Base-by-base conservation (phyloP, 2,888 invertebrate genomes). In the Stenchaetothrips biformis region DNA sequence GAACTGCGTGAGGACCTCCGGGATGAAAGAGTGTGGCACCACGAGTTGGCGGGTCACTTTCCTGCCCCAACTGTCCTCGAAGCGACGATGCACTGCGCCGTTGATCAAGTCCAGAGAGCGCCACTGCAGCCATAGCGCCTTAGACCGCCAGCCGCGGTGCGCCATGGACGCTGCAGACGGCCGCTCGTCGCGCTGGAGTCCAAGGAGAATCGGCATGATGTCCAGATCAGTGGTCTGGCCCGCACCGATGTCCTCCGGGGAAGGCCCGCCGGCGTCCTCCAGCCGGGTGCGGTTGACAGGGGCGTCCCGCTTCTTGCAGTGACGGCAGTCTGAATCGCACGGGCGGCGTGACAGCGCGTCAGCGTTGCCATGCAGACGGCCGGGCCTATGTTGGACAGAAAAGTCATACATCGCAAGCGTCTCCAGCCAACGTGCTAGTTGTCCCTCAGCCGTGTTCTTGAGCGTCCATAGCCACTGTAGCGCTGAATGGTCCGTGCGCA, bases 361-460 rank as follows among this genome's bases (percentile, higher is more conserved):
- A n/a, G n/a, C n/a, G n/a, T n/a, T n/a, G n/a, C n/a, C n/a, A n/a
- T n/a, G n/a, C 82, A 80, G 84, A 84, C 0, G 84, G 83, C 77
- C 84, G 84, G 0, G 78, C 78, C 62, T 84, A 83, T 0, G 84
- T 47, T 83, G 74, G 8, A 84, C 83, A 13, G 83, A 80, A 77
- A 84, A 85, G 49, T 85, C 83, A 80, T 83, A 85, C 49, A 83
- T 82, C 67, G 84, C 84, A 7, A 85, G 82, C 59, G 82, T 79
- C 81, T 85, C 84, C 7, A 85, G 79, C 85, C 85, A 86, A 80
- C 85, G 82, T 16, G 85, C 85, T 8, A 86, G 85, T 80, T 2
- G 85, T 81, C 85, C 85, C 11, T 49, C 49, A 9, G 49, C 49
- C 49, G 49, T 49, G 49, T 49, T 49, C 49, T 49, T 49, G 11